Evolutionary conservation across 2,888 invertebrate species (phyloP).

Genomic region (Rhimphoctona megacephalus): DNA sequence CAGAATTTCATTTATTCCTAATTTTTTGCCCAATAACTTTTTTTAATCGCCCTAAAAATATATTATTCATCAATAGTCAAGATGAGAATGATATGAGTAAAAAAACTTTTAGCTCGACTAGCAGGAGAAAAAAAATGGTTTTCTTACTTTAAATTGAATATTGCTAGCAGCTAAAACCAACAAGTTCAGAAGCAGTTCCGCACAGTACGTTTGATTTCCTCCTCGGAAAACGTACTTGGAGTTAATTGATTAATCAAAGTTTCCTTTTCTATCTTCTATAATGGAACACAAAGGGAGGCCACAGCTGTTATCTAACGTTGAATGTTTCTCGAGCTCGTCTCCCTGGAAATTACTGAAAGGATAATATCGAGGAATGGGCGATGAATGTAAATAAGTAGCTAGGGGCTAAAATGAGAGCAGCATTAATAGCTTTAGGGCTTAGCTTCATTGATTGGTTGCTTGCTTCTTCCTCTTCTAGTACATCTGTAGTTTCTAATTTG

Average conservation of each 20-base stretch:
- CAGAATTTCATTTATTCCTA: too few species aligned
- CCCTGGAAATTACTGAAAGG: conserved; percentile 35
- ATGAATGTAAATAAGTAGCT: conserved; percentile 51
- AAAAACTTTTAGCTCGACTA: background rate
- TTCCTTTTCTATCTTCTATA: background rate
- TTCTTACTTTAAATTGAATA: background rate
- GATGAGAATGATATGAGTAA: too few species aligned
- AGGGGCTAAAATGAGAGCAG: conserved; percentile 27
- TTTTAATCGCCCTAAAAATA: too few species aligned
- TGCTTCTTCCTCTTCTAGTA: conserved; percentile 35
- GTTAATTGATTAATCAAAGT: conserved; percentile 14
- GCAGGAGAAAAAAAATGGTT: background rate
- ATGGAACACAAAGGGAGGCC: background rate
- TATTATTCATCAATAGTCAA: too few species aligned
- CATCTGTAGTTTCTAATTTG: conserved; percentile 56
- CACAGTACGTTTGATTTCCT: background rate
- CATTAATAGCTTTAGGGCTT: conserved; percentile 54
- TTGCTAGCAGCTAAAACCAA: background rate
- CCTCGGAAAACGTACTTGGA: background rate
- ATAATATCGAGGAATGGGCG: conserved; percentile 24
- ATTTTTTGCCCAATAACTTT: too few species aligned
- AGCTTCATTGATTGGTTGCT: conserved; percentile 63
- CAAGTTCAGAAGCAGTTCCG: background rate
- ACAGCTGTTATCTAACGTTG: background rate
- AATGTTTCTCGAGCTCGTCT: conserved; percentile 14